phyloP scores from a whole-genome alignment of 2,113 vertebrate species.

The Pterocles burchelli region DNA sequence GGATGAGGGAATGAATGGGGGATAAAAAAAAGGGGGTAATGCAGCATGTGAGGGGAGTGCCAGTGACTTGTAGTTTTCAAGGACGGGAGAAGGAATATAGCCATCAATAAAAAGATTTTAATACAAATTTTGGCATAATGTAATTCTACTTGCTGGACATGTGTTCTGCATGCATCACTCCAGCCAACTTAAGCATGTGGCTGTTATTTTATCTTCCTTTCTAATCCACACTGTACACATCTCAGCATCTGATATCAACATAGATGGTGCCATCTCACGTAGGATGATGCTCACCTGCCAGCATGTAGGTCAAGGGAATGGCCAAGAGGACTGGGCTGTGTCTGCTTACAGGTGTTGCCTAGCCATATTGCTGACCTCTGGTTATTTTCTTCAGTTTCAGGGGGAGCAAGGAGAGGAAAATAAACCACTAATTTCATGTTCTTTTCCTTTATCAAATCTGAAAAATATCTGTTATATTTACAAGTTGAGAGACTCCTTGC shows the following conservation, averaged over 20 bases:
- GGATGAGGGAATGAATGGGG: background rate
- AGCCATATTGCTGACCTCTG: background rate
- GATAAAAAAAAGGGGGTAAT: background rate
- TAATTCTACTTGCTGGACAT: background rate
- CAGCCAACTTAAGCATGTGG: background rate
- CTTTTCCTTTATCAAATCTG: background rate
- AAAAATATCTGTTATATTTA: background rate
- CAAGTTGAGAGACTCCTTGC: background rate
- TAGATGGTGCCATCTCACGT: background rate
- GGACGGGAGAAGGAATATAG: background rate
- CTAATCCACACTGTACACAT: background rate
- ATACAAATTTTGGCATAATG: background rate
- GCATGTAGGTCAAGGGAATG: background rate
- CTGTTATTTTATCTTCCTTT: background rate
- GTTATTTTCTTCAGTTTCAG: background rate
- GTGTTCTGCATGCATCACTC: accelerated
- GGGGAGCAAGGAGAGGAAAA: background rate
- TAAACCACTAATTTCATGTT: background rate
- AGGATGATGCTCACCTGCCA: background rate
- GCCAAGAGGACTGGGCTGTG: background rate
- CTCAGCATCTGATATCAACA: background rate
- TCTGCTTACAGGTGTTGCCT: background rate
- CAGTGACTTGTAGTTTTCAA: background rate
- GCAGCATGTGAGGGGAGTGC: background rate
- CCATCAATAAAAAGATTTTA: background rate